Evolutionary conservation across 2,888 invertebrate genomes (phyloP).

Genomic region (Argyra leucocephala): DNA sequence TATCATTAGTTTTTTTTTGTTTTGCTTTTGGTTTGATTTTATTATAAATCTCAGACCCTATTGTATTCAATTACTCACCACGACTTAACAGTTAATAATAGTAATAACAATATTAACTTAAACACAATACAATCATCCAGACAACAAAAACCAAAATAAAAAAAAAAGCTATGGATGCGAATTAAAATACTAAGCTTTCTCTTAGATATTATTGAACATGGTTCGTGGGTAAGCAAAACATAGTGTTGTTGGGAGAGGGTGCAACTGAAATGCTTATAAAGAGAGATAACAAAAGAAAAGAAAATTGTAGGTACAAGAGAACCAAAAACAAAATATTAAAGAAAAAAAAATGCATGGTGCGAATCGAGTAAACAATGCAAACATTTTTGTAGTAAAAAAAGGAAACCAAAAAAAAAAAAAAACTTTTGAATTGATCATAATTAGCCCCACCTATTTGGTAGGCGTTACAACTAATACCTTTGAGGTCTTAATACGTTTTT

Average conservation of each 20-base stretch:
- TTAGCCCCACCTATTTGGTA: constrained; percentile 6
- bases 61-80: constrained; percentile 6
- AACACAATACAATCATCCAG: not conserved
- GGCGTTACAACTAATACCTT: constrained; percentile 3
- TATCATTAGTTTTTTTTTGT: not conserved
- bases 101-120: not conserved
- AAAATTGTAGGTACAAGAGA: too few relatives aligned
- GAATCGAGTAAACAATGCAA: not conserved
- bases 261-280: too few relatives aligned
- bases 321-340: not conserved
- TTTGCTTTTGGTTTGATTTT: not conserved
- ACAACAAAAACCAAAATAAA: too few relatives aligned
- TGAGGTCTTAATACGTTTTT: not conserved
- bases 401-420: not conserved
- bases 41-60: not conserved
- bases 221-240: not conserved
- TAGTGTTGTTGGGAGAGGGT: not conserved
- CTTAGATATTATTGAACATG: not conserved
- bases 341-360: not conserved
- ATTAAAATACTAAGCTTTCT: not conserved
- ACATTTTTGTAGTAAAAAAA: too few relatives aligned
- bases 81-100: constrained; percentile 1
- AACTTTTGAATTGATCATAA: not conserved
- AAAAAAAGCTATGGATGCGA: too few relatives aligned
- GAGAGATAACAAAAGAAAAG: too few relatives aligned